Evolutionary conservation across 2,113 vertebrate species (phyloP).

Genomic region (Pterocles orientalis): DNA sequence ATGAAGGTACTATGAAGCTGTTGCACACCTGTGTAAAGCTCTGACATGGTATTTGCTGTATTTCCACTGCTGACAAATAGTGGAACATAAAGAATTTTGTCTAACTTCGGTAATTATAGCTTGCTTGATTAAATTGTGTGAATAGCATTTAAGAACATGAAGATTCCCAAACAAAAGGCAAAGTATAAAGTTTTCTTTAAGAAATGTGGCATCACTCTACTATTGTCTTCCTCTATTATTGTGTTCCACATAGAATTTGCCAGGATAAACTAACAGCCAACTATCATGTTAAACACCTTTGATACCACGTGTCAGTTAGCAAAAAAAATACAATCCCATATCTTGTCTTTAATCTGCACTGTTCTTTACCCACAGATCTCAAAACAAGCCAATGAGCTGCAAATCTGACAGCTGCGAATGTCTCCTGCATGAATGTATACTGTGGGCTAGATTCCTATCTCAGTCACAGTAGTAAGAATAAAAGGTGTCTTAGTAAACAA

Average conservation of each 20-base stretch:
- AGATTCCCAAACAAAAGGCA: not conserved
- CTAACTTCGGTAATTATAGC: fast-evolving
- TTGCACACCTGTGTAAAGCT: not conserved
- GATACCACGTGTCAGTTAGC: not conserved
- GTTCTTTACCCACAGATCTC: conserved; percentile 10
- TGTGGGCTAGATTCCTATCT: conserved; percentile 48
- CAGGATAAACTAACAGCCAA: not conserved
- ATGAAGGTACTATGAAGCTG: not conserved
- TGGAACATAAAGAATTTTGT: not conserved
- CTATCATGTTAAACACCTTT: not conserved
- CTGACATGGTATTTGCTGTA: not conserved
- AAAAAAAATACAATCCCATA: not conserved
- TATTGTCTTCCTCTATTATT: not conserved
- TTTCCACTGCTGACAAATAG: not conserved
- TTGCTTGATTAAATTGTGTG: not conserved
- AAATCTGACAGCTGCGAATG: conserved; percentile 36
- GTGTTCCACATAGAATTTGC: not conserved
- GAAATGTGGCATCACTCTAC: not conserved
- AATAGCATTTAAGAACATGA: not conserved
- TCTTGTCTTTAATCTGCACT: conserved; percentile 37
- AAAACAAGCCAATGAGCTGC: conserved; percentile 11
- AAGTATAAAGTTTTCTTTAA: not conserved
- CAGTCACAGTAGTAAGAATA: not conserved
- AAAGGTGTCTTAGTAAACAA: not conserved
- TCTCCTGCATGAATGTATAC: not conserved